Base-by-base conservation (phyloP, 2,113 vertebrate species). In the Chrysochloris asiatica region DNA sequence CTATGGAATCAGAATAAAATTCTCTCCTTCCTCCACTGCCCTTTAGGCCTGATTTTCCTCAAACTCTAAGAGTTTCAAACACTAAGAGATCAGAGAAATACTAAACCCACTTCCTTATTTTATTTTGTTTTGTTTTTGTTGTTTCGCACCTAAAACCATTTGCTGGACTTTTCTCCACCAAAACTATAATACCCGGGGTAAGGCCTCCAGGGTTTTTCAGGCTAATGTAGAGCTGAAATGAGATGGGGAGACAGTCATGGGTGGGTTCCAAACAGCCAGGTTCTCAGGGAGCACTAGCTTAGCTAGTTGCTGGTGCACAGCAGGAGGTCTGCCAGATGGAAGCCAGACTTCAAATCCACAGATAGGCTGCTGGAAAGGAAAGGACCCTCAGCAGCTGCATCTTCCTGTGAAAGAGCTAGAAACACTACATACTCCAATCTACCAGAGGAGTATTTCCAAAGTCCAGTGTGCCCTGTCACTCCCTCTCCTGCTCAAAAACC, bases 401-500 rank as follows among this genome's bases (percentile, higher is more conserved):
- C 48, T 80, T 61, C 10, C 81, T 38, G 28, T 43, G 73, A 45
- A 22, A 47, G 52, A 36, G 50, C 79, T 13, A 52, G 52, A 89
- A 30, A 45, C 79, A 17, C 45, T 13, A 36, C 41, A 45, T 61
- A 38, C 7, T 9, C 17, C 33, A 19, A 8, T 11, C 14, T 36
- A 56, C 52, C 38, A 59, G 9, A 56, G 38, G 38, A 71, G 38
- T 9, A 10, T 63, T 33, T 56, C 59, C 76, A 83, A 75, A 92
- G 45, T 50, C 88, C 17, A 10, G 33, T 7, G 13, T 28, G 30
- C 38, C 77, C 38, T n/a, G 52, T 78, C 28, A 28, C 38, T 78
- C 13, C n/a, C 30, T 67, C 65, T 54, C 6, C 45, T 79, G 76
- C 71, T 93, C 93, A 90, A 63, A 95, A 72, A 80, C 26, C 36